Evolutionary conservation across 2,113 vertebrate genomes (phyloP).

Genomic region (Actenoides lindsayi): DNA sequence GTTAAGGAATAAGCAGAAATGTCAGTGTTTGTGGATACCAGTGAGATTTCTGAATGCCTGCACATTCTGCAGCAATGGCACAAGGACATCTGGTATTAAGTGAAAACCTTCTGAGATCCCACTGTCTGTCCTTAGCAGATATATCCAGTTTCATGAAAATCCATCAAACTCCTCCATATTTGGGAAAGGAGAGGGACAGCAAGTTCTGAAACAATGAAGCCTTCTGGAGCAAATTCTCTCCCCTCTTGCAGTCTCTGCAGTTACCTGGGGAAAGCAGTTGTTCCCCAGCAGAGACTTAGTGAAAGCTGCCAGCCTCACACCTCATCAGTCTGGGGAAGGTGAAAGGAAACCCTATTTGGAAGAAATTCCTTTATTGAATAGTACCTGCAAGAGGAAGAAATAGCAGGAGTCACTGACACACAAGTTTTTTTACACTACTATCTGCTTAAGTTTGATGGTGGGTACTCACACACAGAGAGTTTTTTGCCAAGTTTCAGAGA

Average conservation of each 20-base stretch:
- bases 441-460: not conserved
- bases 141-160: not conserved
- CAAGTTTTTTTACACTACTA: rapidly evolving
- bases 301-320: not conserved
- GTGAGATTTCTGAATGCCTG: not conserved
- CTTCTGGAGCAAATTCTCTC: not conserved
- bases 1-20: not conserved
- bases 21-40: not conserved
- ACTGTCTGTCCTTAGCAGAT: not conserved
- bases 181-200: not conserved
- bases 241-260: not conserved
- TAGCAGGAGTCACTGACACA: not conserved
- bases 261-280: not conserved
- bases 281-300: not conserved
- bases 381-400: not conserved
- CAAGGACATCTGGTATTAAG: not conserved
- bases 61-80: not conserved
- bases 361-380: not conserved
- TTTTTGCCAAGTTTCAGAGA: not conserved
- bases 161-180: not conserved
- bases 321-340: not conserved
- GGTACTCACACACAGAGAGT: not conserved
- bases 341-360: not conserved
- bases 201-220: not conserved
- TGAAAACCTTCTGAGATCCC: not conserved